Base-by-base conservation (phyloP, 2,797 vertebrate species). In the Antennarius maculatus region DNA sequence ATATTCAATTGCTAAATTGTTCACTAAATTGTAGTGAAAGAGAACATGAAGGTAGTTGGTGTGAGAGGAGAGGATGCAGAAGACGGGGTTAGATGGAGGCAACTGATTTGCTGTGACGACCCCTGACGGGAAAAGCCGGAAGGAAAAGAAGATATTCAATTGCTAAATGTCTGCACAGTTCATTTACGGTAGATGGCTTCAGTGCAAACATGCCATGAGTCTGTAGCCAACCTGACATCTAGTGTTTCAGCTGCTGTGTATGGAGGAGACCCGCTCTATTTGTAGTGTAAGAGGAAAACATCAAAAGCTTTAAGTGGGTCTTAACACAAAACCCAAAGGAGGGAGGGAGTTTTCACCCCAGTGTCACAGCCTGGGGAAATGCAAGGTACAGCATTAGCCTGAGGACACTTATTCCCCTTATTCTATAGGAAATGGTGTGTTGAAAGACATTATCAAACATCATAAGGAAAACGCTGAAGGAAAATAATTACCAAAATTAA, bases 311-410 rank as follows among this genome's bases (percentile, higher is more conserved):
- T 10, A 56, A 81, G 58, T 69, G 56, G 80, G 86, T 78, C 69
- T 46, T 52, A 46, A 77, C 66, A 88, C 81, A 80, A 86, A 88
- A 55, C 75, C 39, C 57, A 60, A 42, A 83, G 63, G 47, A 15
- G 72, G 85, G 73, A 76, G 84, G 85, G 82, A 87, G 83, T 86
- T 90, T 89, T 87, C 88, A 90, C 83, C 69, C 13, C 57, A 49
- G 89, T 88, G 90, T 88, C 71, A 69, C 65, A 64, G 79, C 90
- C 87, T 48, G 67, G 50, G 87, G 89, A 75, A 64, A 88, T 82
- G 74, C 84, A 54, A 58, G 64, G 73, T 61, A 58, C 66, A 58
- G 50, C 13, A 74, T 79, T 65, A 63, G 80, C 81, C 79, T 17
- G 39, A 63, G 83, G 73, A 79, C 56, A 79, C 62, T 5, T 60